phyloP scores from a whole-genome alignment of 2,888 invertebrate genomes.

The Neuroscelio doddi region DNA sequence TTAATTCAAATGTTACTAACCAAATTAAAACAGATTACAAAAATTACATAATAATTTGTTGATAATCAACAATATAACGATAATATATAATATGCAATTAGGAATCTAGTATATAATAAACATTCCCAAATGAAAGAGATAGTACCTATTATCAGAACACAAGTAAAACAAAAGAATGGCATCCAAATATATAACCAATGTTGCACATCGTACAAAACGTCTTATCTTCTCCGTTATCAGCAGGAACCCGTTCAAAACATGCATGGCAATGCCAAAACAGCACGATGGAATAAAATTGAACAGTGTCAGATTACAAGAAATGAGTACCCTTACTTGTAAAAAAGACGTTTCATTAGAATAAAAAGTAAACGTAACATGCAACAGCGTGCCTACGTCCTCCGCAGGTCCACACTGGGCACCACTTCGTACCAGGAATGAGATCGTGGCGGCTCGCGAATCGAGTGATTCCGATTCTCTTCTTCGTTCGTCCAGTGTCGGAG shows the following conservation, averaged over 20 bases:
- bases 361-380: conserved; percentile 2
- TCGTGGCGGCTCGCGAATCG: background rate
- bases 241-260: background rate
- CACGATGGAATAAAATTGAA: conserved; percentile 20
- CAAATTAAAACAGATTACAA: no score
- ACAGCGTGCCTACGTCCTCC: no score
- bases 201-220: conserved; percentile 21
- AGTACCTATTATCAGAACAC: no score
- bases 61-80: no score
- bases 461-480: conserved; percentile 11
- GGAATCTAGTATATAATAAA: no score
- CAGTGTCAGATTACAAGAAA: conserved; percentile 43
- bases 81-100: no score
- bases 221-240: conserved; percentile 34
- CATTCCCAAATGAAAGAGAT: no score
- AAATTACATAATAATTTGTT: no score
- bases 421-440: background rate
- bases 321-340: conserved; percentile 43
- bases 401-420: conserved; percentile 8
- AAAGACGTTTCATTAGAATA: conserved; percentile 35
- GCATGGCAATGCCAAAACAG: conserved; percentile 1
- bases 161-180: no score
- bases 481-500: conserved; percentile 46
- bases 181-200: no score
- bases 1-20: no score